Evolutionary conservation across 2,888 invertebrate species (phyloP), one percentile per base, ranked within the genome.

Genomic region (Athalia cordata): DNA sequence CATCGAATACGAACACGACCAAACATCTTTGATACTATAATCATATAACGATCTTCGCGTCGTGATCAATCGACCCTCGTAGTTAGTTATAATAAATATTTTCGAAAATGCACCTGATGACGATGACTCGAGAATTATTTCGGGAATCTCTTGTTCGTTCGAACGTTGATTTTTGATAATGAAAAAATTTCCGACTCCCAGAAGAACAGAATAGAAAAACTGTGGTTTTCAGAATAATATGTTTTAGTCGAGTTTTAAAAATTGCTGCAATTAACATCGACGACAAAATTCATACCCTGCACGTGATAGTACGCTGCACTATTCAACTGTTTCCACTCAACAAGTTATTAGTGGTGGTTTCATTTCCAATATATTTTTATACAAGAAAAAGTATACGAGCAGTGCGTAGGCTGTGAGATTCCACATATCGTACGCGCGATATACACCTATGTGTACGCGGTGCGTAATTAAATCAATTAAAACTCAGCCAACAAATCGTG

Each of bases 391-490:
- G 0, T 29, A 29, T 29, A 29, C 2, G 29, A 29, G 29, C 29
- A 29, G 29, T 29, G 29, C 29, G 29, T 29, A 29, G 29, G 2
- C 29, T 29, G 29, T 29, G 29, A 29, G 29, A 29, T 29, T 29
- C 29, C 29, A 29, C 29, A 2, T 29, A 29, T n/a, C 29, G 29
- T 29, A 29, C 29, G 29, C 2, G 29, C 2, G 87, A 88, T 88
- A 88, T 88, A 87, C 86, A 85, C 83, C 83, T 88, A 87, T 87
- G 87, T n/a, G 9, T 59, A 8, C 59, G 8, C 52, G 75, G 62
- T 64, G 75, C 64, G 75, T 75, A 75, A 75, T 75, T 75, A 75
- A 75, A 75, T 75, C 64, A 75, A 75, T 75, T 75, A 75, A 50
- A 75, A 75, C 62, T 75, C 75, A 75, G 75, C 62, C 75, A 75